Percentiles rank a stretch among this genome's conserved stretches.
phyloP scores from a whole-genome alignment of 1,140 invertebrate species.

The Anastrepha ludens region DNA sequence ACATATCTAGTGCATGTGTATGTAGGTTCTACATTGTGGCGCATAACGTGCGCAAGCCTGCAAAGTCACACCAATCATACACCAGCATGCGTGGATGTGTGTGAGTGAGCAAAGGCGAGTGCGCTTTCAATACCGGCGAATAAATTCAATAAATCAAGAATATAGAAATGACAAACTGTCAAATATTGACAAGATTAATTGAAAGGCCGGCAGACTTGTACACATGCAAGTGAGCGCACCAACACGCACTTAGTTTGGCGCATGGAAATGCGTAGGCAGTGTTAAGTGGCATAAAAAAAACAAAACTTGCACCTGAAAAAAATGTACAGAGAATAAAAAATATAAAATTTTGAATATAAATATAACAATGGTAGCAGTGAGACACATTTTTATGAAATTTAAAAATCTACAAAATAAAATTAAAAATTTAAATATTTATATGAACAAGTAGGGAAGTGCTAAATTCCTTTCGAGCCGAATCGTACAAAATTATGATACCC shows the following conservation, averaged over 20 bases:
- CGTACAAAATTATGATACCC: not conserved
- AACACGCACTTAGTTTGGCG: not conserved
- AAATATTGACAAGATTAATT: slow-evolving; percentile 72
- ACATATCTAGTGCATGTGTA: not conserved
- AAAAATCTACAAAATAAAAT: not conserved
- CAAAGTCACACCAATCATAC: not conserved
- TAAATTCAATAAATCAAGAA: slow-evolving; percentile 51
- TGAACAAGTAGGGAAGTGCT: too few species aligned
- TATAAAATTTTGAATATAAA: not conserved
- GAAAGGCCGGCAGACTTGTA: slow-evolving; percentile 61
- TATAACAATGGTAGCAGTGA: not conserved
- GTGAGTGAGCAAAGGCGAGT: not conserved
- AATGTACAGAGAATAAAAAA: not conserved
- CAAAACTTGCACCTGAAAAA: not conserved
- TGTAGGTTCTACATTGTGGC: not conserved
- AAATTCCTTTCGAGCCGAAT: too few species aligned
- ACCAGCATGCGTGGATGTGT: not conserved
- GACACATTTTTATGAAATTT: not conserved
- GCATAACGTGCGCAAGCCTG: not conserved
- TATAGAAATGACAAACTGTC: slow-evolving; percentile 71
- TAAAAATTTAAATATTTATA: not conserved
- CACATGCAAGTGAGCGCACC: not conserved
- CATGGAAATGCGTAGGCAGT: not conserved
- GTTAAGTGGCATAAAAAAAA: not conserved
- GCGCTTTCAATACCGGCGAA: not conserved